Conservation (phyloP, 2,888 invertebrate species). For the Brassicogethes aeneus region DNA sequence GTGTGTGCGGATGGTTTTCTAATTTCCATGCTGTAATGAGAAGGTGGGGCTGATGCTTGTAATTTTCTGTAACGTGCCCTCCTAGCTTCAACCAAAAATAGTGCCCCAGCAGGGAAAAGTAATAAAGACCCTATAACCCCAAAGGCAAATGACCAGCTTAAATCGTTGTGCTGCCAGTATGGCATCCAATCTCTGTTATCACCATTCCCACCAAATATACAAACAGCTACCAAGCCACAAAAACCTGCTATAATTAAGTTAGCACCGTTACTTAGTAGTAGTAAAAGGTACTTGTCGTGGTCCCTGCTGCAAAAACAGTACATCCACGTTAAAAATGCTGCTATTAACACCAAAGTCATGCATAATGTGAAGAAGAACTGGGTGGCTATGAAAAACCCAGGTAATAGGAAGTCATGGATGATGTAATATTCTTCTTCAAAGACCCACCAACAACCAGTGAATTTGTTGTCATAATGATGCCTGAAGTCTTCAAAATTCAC, state of each 20-base stretch:
- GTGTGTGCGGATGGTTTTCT: conserved; percentile 56
- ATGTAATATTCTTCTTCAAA: conserved; percentile 96
- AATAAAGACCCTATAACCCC: conserved; percentile 71
- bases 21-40: conserved; percentile 57
- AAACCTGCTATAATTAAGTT: conserved; percentile 65
- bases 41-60: conserved; percentile 58
- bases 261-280: conserved; percentile 65
- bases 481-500: conserved; percentile 78
- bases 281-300: conserved; percentile 65
- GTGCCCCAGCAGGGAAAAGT: conserved; percentile 64
- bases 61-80: conserved; percentile 65
- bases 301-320: conserved; percentile 67
- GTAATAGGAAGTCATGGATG: conserved; percentile 80
- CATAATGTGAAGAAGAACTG: conserved; percentile 90
- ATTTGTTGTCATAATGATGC: conserved; percentile 73
- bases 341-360: conserved; percentile 70
- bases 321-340: conserved; percentile 62
- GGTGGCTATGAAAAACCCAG: conserved; percentile 86
- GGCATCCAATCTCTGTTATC: conserved; percentile 95
- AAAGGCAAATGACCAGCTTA: conserved; percentile 90
- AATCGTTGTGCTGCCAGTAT: conserved; percentile 89
- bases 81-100: conserved; percentile 77
- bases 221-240: conserved; percentile 73
- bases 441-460: conserved; percentile 92
- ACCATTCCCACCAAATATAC: conserved; percentile 83